phyloP scores from a whole-genome alignment of 2,888 invertebrate genomes.

The Alcis repandata region DNA sequence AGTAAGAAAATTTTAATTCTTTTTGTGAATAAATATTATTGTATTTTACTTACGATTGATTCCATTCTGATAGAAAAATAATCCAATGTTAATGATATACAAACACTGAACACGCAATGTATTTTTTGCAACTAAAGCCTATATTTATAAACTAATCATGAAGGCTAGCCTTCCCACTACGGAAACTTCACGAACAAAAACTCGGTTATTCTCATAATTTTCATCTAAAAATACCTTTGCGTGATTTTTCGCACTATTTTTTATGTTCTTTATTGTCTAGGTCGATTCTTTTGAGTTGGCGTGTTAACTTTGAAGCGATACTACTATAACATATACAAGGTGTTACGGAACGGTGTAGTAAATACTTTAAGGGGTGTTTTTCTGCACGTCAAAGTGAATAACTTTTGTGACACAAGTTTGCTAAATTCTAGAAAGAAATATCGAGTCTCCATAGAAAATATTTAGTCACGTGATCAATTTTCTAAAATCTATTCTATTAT shows the following conservation, averaged over 20 bases:
- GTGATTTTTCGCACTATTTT: constrained; percentile 22
- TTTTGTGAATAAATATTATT: neutral
- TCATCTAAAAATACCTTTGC: constrained; percentile 18
- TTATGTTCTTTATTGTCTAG: constrained; percentile 10
- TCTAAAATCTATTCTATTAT: too few relatives aligned
- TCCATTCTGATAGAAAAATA: constrained; percentile 22
- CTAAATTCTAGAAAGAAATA: too few relatives aligned
- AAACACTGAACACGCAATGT: constrained; percentile 23
- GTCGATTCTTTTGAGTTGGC: constrained; percentile 3
- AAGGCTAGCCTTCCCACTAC: constrained; percentile 18
- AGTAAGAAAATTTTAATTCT: neutral
- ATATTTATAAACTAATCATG: constrained; percentile 35
- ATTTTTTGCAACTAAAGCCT: constrained; percentile 8
- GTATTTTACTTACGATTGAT: constrained; percentile 23
- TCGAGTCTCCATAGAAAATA: too few relatives aligned
- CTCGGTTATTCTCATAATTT: constrained; percentile 15
- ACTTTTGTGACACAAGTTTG: too few relatives aligned
- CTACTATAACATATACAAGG: too few relatives aligned
- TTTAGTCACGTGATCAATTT: too few relatives aligned
- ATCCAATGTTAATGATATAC: constrained; percentile 15
- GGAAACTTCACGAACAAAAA: constrained; percentile 14
- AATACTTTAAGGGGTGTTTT: too few relatives aligned
- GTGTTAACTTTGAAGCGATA: too few relatives aligned
- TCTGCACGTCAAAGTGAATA: too few relatives aligned
- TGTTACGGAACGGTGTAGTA: too few relatives aligned